phyloP scores from a whole-genome alignment of 2,113 vertebrate species.

The Ameiurus melas region DNA sequence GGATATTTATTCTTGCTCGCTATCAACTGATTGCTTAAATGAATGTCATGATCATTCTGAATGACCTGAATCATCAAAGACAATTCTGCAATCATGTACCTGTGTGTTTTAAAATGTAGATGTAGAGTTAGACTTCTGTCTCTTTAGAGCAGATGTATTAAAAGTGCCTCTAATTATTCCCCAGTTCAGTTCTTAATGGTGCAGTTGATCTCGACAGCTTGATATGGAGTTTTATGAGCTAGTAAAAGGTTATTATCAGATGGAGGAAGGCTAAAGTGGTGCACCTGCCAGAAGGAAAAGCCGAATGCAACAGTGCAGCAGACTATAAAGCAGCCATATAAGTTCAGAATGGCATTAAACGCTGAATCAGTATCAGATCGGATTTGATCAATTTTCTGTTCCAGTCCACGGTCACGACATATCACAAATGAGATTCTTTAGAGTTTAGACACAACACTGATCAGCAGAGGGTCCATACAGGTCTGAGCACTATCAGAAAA shows the following conservation, averaged over 20 bases:
- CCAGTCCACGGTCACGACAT: not conserved
- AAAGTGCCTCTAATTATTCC: constrained; percentile 11
- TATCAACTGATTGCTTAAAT: too few relatives aligned
- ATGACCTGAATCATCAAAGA: not conserved
- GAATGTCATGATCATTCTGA: too few relatives aligned
- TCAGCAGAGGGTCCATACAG: not conserved
- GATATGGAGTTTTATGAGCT: constrained; percentile 15
- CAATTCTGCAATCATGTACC: not conserved
- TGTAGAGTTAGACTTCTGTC: not conserved
- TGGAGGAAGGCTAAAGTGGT: not conserved
- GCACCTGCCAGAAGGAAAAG: not conserved
- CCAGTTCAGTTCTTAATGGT: constrained; percentile 44
- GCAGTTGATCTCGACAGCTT: constrained; percentile 52
- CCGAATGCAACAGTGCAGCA: not conserved
- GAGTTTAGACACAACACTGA: not conserved
- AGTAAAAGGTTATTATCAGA: constrained; percentile 18
- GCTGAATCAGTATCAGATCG: not conserved
- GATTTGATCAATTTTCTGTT: not conserved
- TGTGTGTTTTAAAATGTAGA: not conserved
- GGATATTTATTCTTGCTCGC: not conserved
- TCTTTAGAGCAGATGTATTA: not conserved
- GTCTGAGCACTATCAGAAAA: not conserved
- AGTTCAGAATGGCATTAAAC: not conserved
- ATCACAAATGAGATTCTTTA: not conserved
- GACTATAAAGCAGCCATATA: not conserved